These are phyloP conservation scores for Helleia helle DNA, from an alignment of 2,888 invertebrate species.

Conservation along the genomic window DNA sequence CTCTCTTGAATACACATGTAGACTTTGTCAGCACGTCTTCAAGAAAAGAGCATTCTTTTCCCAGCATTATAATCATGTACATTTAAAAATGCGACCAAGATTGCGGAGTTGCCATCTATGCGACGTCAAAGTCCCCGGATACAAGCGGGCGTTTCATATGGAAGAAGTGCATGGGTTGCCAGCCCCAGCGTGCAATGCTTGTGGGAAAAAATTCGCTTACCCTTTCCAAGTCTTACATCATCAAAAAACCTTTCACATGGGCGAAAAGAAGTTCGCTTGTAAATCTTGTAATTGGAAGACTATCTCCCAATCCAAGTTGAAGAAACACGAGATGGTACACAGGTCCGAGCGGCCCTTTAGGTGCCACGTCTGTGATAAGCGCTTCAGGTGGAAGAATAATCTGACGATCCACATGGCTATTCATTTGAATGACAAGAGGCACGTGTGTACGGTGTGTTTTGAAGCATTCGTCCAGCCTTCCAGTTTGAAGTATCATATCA, in stretches of 20 bases:
- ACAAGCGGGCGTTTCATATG: constrained; percentile 31
- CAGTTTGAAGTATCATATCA: constrained; percentile 31
- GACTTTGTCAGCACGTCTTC: constrained; percentile 28
- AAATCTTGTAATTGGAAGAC: constrained; percentile 19
- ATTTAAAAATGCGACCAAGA: constrained; percentile 32
- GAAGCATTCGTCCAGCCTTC: constrained; percentile 38
- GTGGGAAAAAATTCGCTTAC: constrained; percentile 38
- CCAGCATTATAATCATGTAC: constrained; percentile 38
- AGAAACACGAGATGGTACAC: constrained; percentile 20
- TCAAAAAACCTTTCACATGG: constrained; percentile 36
- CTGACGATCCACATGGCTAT: constrained; percentile 29
- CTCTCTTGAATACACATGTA: constrained; percentile 26
- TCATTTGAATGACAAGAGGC: constrained; percentile 31
- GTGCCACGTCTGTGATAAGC: constrained; percentile 36
- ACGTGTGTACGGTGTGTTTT: constrained; percentile 31
- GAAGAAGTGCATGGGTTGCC: constrained; percentile 35
- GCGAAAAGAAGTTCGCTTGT: constrained; percentile 30
- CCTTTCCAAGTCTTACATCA: constrained; percentile 31
- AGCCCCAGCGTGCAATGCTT: constrained; percentile 33
- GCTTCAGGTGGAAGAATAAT: constrained; percentile 31
- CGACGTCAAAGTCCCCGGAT: constrained; percentile 28
- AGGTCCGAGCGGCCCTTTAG: constrained; percentile 26
- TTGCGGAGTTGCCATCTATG: constrained; percentile 38
- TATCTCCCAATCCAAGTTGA: background rate
- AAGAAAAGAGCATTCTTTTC: constrained; percentile 31